A percentile compares a stretch with the other conserved stretches of the same genome.
phyloP scores from a whole-genome alignment of 2,113 vertebrate species.

The Ursus arctos region DNA sequence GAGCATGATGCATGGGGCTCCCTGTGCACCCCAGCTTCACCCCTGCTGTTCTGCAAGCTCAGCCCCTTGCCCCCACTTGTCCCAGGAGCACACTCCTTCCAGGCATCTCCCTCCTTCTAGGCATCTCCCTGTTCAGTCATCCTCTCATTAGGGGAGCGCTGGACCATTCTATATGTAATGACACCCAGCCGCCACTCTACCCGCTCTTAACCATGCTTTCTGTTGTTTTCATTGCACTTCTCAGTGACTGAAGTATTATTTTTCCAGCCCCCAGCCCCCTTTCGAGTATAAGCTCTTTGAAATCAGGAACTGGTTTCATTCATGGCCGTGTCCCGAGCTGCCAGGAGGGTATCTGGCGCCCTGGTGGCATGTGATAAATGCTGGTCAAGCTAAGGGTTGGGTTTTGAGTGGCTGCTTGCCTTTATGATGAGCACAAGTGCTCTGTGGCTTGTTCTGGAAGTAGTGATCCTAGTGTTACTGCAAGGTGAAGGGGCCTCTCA shows the following conservation, averaged over 20 bases:
- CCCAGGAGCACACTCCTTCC: neutral
- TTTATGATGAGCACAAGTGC: neutral
- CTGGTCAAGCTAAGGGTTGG: neutral
- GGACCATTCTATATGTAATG: neutral
- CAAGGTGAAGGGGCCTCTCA: neutral
- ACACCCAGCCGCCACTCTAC: neutral
- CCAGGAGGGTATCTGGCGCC: neutral
- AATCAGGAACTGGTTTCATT: neutral
- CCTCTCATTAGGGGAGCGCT: neutral
- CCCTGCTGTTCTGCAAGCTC: neutral
- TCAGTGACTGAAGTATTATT: neutral
- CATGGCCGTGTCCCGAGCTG: neutral
- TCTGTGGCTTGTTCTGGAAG: neutral
- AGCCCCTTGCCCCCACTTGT: neutral
- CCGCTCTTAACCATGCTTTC: neutral
- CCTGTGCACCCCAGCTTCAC: neutral
- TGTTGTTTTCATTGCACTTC: neutral
- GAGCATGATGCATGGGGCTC: neutral
- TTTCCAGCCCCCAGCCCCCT: neutral
- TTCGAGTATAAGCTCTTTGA: neutral
- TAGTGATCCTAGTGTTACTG: rapidly evolving
- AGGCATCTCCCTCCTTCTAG: rapidly evolving
- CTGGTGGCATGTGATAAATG: neutral
- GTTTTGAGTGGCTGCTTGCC: neutral
- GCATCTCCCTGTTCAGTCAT: rapidly evolving